Percentiles rank a stretch among this genome's conserved stretches.
Evolutionary conservation across 2,797 vertebrate genomes (phyloP).

Genomic region (Leptatherina wallacei): DNA sequence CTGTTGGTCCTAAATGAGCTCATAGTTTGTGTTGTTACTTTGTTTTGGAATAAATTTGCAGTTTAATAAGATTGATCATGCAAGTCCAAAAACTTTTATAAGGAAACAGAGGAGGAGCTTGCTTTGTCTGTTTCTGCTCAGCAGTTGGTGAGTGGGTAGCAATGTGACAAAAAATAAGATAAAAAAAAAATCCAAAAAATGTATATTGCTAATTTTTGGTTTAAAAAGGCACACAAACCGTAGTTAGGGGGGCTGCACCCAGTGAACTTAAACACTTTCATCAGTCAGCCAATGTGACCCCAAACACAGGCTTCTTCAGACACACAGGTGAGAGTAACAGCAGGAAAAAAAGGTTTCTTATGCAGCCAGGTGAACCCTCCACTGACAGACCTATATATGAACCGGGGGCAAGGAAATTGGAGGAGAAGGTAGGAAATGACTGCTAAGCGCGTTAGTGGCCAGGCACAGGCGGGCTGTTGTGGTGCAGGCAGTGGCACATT

Average conservation of each 20-base stretch:
- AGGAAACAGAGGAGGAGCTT: slow-evolving; percentile 11
- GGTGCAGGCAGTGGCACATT: slow-evolving; percentile 73
- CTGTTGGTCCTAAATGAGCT: slow-evolving; percentile 52
- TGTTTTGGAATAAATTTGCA: slow-evolving; percentile 56
- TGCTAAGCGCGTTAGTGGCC: slow-evolving; percentile 70
- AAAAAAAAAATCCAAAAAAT: too few species aligned
- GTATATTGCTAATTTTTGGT: background rate
- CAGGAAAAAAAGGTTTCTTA: slow-evolving; percentile 64
- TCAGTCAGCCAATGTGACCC: slow-evolving; percentile 26
- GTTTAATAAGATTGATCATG: slow-evolving; percentile 58
- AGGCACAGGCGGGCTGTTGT: slow-evolving; percentile 77
- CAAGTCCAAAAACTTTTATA: slow-evolving; percentile 19
- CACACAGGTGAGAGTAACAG: slow-evolving; percentile 32
- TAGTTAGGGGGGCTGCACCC: slow-evolving; percentile 4
- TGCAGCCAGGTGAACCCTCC: slow-evolving; percentile 66
- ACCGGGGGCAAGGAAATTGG: slow-evolving; percentile 80
- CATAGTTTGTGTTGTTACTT: slow-evolving; percentile 42
- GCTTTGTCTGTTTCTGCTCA: background rate
- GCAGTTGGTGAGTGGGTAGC: background rate
- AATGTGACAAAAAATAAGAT: background rate
- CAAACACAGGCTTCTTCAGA: slow-evolving; percentile 46
- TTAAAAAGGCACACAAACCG: slow-evolving; percentile 1
- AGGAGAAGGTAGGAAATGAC: slow-evolving; percentile 85
- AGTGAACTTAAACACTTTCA: slow-evolving; percentile 27
- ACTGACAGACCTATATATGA: slow-evolving; percentile 62